These are phyloP conservation scores for Rhynchonycteris naso DNA, from an alignment of 2,797 vertebrate genomes.

Conservation along the genomic window DNA sequence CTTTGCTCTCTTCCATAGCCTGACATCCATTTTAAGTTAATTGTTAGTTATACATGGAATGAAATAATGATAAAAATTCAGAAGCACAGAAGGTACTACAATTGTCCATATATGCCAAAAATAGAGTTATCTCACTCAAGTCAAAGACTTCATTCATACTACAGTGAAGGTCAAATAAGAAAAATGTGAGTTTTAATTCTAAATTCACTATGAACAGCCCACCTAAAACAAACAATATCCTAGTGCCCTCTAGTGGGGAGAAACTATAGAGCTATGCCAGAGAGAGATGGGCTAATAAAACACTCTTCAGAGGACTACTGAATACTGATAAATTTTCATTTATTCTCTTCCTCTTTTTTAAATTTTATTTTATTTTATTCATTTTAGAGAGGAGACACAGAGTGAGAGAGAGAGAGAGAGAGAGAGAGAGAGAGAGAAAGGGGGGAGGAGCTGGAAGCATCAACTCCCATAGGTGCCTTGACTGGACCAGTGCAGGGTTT, in stretches of 20 bases:
- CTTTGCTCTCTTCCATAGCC: constrained; percentile 24
- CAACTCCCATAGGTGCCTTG: no score
- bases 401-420: no score
- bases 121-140: not conserved
- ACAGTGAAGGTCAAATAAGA: constrained; percentile 23
- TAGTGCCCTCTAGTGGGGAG: constrained; percentile 69
- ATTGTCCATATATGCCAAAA: not conserved
- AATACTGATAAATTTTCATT: constrained; percentile 46
- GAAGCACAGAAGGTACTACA: not conserved
- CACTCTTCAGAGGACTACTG: not conserved
- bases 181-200: constrained; percentile 38
- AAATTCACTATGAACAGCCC: constrained; percentile 36
- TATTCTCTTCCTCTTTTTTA: constrained; percentile 40
- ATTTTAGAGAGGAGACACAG: no score
- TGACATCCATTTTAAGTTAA: constrained; percentile 4
- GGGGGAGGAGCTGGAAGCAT: no score
- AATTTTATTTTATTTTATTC: no score
- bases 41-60: not conserved
- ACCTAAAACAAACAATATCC: constrained; percentile 55
- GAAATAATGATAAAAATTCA: constrained; percentile 24
- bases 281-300: constrained; percentile 13
- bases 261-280: constrained; percentile 7
- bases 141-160: constrained; percentile 30
- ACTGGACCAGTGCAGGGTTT: no score
- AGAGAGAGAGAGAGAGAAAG: no score